phyloP scores from a whole-genome alignment of 2,113 vertebrate species.

The Sphyrna mokarran region DNA sequence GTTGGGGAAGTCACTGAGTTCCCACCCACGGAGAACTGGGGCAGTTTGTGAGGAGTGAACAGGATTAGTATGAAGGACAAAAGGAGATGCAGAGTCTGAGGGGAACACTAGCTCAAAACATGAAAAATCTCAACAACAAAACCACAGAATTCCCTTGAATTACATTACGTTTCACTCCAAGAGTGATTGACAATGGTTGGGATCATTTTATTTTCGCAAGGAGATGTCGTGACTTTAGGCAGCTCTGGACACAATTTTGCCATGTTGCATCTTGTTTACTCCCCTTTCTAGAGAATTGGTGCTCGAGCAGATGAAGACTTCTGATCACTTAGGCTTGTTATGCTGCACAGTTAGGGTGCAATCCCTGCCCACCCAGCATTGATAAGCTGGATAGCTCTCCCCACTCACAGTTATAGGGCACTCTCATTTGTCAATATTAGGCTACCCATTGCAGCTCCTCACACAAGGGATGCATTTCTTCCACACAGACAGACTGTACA shows the following conservation, averaged over 20 bases:
- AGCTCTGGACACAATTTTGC: neutral
- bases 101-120: neutral
- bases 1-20: constrained; percentile 65
- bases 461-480: too few relatives aligned
- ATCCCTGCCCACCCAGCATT: neutral
- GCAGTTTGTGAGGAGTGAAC: constrained; percentile 39
- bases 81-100: neutral
- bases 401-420: neutral
- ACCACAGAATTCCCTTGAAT: neutral
- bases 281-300: neutral
- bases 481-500: neutral
- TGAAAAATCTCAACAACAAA: neutral
- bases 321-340: neutral
- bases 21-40: constrained; percentile 59
- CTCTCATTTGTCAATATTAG: too few relatives aligned
- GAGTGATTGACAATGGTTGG: neutral
- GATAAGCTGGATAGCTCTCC: neutral
- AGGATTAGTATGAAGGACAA: neutral
- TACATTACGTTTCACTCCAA: neutral
- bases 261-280: neutral
- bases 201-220: neutral
- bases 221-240: neutral
- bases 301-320: neutral
- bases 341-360: neutral
- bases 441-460: too few relatives aligned